Base-by-base conservation (phyloP, 2,113 vertebrate genomes). In the Datnioides undecimradiatus region DNA sequence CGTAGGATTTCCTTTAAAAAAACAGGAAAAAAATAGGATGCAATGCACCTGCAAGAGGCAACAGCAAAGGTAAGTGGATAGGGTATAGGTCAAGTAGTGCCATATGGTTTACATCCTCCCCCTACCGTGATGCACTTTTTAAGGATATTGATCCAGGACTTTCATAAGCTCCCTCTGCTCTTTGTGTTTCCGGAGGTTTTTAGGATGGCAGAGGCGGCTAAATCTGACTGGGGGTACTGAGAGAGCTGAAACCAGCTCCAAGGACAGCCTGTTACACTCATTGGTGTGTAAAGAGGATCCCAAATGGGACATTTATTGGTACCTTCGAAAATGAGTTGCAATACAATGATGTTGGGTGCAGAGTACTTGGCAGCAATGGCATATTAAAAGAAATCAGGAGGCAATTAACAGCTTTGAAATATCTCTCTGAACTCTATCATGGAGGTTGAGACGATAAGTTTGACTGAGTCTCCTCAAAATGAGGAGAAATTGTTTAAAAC, bases 41-140 rank as follows among this genome's bases (percentile, higher is more conserved):
- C 40, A 34, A 66, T 36, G 58, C 36, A 59, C 27, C 29, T 76
- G 54, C 36, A 38, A 74, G 46, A 40, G 65, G 76, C 31, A 63
- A 68, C 13, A 80, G 55, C 0, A 0, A 57, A 64, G 78, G 67
- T 88, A 81, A 86, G 62, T 88, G 83, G 79, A 76, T 71, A 76
- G 73, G 79, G 74, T 81, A 71, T 34, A 80, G 84, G 85, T 90
- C 85, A 93, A 85, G 76, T 78, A 82, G 83, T 16, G 13, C 79
- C 85, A 88, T 91, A 91, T 92, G 87, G 81, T 86, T 88, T 81
- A 84, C 79, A 88, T 68, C 83, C 71, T 25, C 51, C 68, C 6
- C 79, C 78, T 73, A 75, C 63, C 55, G 68, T 77, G 65, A 69
- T 76, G 64, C 34, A 74, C 38, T 74, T 83, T 82, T 84, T 73